These are phyloP conservation scores for Osmerus mordax DNA, from an alignment of 2,113 vertebrate genomes.

Conservation along the genomic window DNA sequence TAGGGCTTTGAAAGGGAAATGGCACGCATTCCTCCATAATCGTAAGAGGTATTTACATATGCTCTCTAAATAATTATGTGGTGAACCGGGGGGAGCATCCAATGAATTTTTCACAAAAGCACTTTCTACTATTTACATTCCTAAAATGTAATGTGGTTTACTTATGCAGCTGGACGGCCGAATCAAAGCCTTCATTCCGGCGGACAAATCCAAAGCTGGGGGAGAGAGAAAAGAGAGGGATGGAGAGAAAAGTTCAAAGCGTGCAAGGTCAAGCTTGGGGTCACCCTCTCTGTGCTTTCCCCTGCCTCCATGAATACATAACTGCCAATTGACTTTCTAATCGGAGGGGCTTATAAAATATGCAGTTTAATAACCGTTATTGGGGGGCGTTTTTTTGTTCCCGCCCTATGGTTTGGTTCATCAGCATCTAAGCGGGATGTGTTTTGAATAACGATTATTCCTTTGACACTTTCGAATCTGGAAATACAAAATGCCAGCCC, in stretches of 20 bases:
- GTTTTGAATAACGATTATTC: conserved; percentile 52
- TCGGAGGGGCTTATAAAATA: conserved; percentile 62
- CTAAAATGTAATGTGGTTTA: conserved; percentile 69
- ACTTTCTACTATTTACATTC: conserved; percentile 72
- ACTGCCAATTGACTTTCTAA: conserved; percentile 72
- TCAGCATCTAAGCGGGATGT: conserved; percentile 46
- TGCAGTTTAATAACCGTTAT: conserved; percentile 60
- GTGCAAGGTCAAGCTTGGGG: conserved; percentile 66
- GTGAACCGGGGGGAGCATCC: conserved; percentile 62
- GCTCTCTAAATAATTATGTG: conserved; percentile 71
- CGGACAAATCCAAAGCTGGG: neutral
- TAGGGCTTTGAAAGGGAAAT: conserved; percentile 66
- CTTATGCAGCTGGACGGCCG: conserved; percentile 62
- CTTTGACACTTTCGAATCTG: conserved; percentile 26
- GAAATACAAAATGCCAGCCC: conserved; percentile 54
- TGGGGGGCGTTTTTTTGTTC: conserved; percentile 41
- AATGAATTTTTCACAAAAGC: conserved; percentile 67
- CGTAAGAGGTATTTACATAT: conserved; percentile 71
- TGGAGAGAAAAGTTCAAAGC: conserved; percentile 63
- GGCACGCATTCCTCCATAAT: conserved; percentile 66
- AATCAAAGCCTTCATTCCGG: conserved; percentile 65
- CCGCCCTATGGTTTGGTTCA: conserved; percentile 41
- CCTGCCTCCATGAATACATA: conserved; percentile 65
- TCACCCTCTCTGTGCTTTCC: conserved; percentile 61
- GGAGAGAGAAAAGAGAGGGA: conserved; percentile 43